Base-by-base conservation (phyloP, 2,888 invertebrate species). In the Heliothis peltigera region DNA sequence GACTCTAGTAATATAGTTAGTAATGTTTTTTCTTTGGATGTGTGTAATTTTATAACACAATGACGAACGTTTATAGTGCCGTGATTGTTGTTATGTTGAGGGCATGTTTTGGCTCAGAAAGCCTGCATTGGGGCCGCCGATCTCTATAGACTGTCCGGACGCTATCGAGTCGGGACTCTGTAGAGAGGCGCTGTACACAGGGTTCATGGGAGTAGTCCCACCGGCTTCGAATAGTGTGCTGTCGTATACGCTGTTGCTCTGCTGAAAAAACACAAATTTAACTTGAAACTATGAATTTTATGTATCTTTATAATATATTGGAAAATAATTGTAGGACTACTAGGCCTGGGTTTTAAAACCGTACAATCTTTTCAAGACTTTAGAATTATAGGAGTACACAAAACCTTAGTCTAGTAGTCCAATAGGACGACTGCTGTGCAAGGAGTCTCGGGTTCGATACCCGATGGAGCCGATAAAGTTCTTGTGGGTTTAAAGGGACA, bases 131-230 rank as follows among this genome's bases (percentile, higher is more conserved):
- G 88, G 86, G 1, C 87, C 84, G 19, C 88, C 91, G 43, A 91
- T 87, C 54, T 95, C 95, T 68, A 93, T 83, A 22, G 95, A 95
- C 62, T 95, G 95, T 0, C 89, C 92, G 2, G 95, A 95, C 35
- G 96, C 96, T 88, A 97, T 96, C 61, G 97, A 97, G 89, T 97
- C 97, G 28, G 97, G 97, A 85, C 97, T 97, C 86, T 97, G 97
- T 10, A 97, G 93, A 0, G 97, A 97, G 17, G 97, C 96, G 79
- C 96, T 96, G 88, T 97, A 97, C 39, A 96, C 93, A 0, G 96
- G 96, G 83, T 97, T 96, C 91, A 96, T 95, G 1, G 96, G 96
- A 1, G 96, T 96, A 5, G 95, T 92, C 72, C 96, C 96, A 60
- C 96, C 96, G 21, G 96, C 96, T 85, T 96, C 96, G 89, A 97